Conservation (phyloP, 1,140 invertebrate genomes). For the Neotoxoptera formosana region DNA sequence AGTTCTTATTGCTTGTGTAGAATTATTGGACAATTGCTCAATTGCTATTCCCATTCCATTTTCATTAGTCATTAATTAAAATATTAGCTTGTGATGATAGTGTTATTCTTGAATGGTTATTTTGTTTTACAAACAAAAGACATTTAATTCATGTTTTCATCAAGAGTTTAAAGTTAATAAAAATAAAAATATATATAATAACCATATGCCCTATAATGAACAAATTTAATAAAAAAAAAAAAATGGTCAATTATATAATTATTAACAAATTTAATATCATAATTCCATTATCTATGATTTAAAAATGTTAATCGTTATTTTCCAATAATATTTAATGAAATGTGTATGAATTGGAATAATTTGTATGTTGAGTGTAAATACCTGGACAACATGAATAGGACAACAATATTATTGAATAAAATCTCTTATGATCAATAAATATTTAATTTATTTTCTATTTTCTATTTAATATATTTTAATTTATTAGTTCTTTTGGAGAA, state of each 20-base stretch:
- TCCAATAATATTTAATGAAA: background rate
- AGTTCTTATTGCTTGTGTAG: background rate
- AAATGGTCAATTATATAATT: too few species aligned
- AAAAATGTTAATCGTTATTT: background rate
- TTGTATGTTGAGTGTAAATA: background rate
- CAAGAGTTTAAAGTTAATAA: background rate
- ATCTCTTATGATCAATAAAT: background rate
- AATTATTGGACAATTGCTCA: background rate
- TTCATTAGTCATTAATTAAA: background rate
- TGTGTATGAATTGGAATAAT: background rate
- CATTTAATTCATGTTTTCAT: background rate
- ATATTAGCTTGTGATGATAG: background rate
- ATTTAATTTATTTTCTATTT: background rate
- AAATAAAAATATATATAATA: background rate
- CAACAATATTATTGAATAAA: background rate
- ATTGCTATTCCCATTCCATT: background rate
- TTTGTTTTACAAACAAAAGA: background rate
- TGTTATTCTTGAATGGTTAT: too few species aligned
- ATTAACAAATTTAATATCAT: background rate
- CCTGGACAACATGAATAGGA: background rate
- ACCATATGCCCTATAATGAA: background rate
- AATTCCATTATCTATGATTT: background rate
- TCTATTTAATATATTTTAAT: constrained; percentile 60
- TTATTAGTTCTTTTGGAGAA: constrained; percentile 79
- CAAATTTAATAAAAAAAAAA: background rate